Percentiles rank a stretch among this genome's conserved stretches.
phyloP scores from a whole-genome alignment of 2,888 invertebrate genomes.

The Morpho helenor region DNA sequence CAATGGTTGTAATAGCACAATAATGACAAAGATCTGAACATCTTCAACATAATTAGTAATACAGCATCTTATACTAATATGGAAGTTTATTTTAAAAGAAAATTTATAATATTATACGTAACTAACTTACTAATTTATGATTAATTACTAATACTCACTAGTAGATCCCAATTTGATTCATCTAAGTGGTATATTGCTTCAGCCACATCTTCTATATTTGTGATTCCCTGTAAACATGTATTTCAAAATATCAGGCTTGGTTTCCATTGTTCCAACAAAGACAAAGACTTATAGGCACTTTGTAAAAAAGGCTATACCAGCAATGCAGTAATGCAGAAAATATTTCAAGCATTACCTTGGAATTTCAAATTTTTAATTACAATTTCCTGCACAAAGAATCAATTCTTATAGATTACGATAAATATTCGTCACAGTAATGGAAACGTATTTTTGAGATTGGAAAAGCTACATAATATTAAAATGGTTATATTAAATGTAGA shows the following conservation, averaged over 20 bases:
- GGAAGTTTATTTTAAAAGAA: too few relatives aligned
- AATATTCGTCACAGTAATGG: not conserved
- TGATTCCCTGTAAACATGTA: conserved; percentile 85
- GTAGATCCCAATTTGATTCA: conserved; percentile 91
- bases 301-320: conserved; percentile 11
- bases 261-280: conserved; percentile 5
- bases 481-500: conserved; percentile 7
- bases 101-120: too few relatives aligned
- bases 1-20: too few relatives aligned
- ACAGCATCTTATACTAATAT: too few relatives aligned
- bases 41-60: too few relatives aligned
- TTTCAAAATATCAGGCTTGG: conserved; percentile 18
- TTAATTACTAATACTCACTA: conserved; percentile 78
- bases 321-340: conserved; percentile 12
- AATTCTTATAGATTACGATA: conserved; percentile 7
- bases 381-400: conserved; percentile 20
- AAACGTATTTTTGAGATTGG: not conserved
- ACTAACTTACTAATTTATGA: too few relatives aligned
- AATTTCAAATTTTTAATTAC: conserved; percentile 17
- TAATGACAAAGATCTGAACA: too few relatives aligned
- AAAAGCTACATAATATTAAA: not conserved
- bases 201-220: conserved; percentile 93
- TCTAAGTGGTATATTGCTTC: conserved; percentile 92
- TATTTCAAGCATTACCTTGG: conserved; percentile 25
- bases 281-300: conserved; percentile 27